These are phyloP conservation scores for Hydrozoanthus tunicans DNA, from an alignment of 64 coral and sea anemone genomes.

Conservation along the genomic window DNA sequence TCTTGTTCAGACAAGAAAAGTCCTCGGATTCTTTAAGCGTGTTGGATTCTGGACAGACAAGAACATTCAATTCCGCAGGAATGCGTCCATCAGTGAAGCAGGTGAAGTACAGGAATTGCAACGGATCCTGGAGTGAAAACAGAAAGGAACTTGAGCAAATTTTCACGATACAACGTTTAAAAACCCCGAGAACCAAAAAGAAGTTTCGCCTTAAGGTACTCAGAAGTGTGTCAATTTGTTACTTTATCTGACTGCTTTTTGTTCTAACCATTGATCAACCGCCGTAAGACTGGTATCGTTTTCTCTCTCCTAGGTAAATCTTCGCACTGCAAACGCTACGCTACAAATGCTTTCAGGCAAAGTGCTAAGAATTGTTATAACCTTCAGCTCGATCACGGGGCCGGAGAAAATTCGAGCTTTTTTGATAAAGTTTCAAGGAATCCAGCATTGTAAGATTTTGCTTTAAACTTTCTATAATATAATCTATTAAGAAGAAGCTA, in stretches of 20 bases:
- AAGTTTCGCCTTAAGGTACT: slow-evolving; percentile 8
- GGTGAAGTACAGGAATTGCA: background rate
- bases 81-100: background rate
- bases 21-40: slow-evolving; percentile 11
- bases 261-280: background rate
- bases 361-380: slow-evolving; percentile 3
- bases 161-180: background rate
- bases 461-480: no score
- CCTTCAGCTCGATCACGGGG: background rate
- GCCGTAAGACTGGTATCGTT: background rate
- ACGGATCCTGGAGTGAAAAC: slow-evolving; percentile 20
- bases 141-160: background rate
- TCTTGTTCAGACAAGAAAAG: slow-evolving; percentile 13
- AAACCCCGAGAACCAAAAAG: background rate
- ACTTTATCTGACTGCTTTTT: no score
- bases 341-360: background rate
- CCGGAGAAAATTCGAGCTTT: background rate
- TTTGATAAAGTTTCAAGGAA: slow-evolving; percentile 28
- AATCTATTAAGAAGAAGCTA: no score
- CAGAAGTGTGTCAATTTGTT: background rate
- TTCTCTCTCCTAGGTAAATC: background rate
- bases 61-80: background rate
- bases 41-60: slow-evolving; percentile 2
- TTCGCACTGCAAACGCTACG: background rate
- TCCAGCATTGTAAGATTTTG: background rate